These are phyloP conservation scores for Lysandra coridon DNA, from an alignment of 2,888 invertebrate genomes.

Conservation along the genomic window DNA sequence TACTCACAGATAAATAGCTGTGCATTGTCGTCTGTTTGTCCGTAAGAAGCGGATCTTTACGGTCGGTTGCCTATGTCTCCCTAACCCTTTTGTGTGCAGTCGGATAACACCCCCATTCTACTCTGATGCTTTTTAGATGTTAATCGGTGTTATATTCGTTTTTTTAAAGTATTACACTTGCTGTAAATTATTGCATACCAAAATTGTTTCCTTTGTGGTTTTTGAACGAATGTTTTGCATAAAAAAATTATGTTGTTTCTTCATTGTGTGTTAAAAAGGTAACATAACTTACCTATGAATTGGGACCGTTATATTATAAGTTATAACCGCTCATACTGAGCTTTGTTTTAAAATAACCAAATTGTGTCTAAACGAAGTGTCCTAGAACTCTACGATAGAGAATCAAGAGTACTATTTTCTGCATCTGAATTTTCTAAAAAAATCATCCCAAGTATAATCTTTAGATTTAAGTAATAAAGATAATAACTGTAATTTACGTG, in stretches of 20 bases:
- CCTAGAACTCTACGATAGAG: no score
- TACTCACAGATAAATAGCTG: conserved; percentile 23
- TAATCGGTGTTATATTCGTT: conserved; percentile 13
- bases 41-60: conserved; percentile 23
- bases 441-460: no score
- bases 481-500: no score
- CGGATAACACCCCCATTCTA: conserved; percentile 30
- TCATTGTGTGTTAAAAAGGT: background rate
- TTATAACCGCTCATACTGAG: no score
- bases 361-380: no score
- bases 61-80: conserved; percentile 5
- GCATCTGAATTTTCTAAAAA: no score
- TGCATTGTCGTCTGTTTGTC: conserved; percentile 13
- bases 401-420: no score
- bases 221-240: background rate
- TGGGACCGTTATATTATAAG: no score
- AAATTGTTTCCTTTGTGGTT: background rate
- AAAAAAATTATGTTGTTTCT: background rate
- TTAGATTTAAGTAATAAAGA: no score
- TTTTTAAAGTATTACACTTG: conserved; percentile 47
- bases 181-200: conserved; percentile 33
- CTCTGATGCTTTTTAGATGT: conserved; percentile 27
- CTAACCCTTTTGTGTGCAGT: conserved; percentile 34
- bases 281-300: background rate
- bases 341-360: no score